A percentile compares a stretch with the other conserved stretches of the same genome.
phyloP scores from a whole-genome alignment of 1,140 invertebrate species.

The Meloidogyne chitwoodi region DNA sequence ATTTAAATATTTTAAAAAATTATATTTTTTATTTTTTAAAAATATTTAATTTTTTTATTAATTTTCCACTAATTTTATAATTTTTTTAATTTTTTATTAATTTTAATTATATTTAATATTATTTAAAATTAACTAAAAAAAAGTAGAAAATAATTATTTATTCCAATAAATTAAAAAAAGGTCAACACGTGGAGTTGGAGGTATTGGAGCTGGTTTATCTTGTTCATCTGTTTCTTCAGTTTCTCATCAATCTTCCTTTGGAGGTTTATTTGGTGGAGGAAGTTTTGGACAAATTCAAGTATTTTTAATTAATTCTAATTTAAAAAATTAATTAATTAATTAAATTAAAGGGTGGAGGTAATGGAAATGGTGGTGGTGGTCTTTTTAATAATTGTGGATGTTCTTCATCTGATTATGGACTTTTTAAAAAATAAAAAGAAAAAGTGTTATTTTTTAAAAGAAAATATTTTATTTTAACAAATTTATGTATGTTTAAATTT shows the following conservation, averaged over 20 bases:
- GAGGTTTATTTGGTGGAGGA: conserved; percentile 18
- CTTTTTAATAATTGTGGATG: conserved; percentile 28
- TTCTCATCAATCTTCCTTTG: background rate
- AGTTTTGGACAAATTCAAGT: conserved; percentile 1
- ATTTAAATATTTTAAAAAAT: background rate
- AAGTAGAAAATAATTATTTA: background rate
- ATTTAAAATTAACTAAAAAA: background rate
- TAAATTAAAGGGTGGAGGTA: background rate
- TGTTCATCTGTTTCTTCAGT: background rate
- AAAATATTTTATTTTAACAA: background rate
- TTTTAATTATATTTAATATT: too few species aligned
- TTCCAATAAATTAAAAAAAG: conserved; percentile 20
- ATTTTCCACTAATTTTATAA: too few species aligned
- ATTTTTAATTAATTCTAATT: background rate
- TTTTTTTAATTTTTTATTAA: too few species aligned
- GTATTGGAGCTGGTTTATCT: conserved; percentile 47
- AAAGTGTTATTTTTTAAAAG: background rate
- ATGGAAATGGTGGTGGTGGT: background rate
- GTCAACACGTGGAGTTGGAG: conserved; percentile 49
- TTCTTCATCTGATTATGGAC: conserved; percentile 25
- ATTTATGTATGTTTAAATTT: background rate
- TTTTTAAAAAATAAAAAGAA: conserved; percentile 23
- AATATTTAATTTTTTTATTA: background rate
- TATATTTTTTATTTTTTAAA: background rate
- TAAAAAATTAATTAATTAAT: background rate